These are phyloP conservation scores for Lonchura striata DNA, from an alignment of 2,113 vertebrate species.

Conservation along the genomic window DNA sequence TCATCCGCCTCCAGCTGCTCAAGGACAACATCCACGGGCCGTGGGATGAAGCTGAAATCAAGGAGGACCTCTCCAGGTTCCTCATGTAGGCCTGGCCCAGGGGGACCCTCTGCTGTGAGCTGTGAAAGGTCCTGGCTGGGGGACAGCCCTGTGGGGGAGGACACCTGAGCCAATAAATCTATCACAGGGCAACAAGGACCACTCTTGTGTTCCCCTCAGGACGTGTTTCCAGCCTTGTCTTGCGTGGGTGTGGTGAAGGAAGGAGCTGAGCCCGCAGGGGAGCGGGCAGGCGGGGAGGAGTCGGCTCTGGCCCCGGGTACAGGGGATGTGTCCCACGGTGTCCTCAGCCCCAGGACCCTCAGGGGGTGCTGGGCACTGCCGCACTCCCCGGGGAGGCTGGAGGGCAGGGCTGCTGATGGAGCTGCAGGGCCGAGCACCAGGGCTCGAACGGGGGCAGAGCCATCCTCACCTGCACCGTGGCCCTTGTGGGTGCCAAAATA, in stretches of 20 bases:
- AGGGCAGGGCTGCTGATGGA: background rate
- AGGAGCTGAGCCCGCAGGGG: background rate
- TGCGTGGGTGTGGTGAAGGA: background rate
- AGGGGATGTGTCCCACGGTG: fast-evolving
- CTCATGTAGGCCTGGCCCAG: slow-evolving; percentile 55
- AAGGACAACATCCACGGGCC: slow-evolving; percentile 98
- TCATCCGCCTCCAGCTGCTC: slow-evolving; percentile 87
- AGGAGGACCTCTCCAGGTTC: slow-evolving; percentile 88
- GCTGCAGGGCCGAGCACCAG: fast-evolving
- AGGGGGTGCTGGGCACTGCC: fast-evolving
- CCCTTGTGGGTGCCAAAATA: fast-evolving
- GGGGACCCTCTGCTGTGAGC: background rate
- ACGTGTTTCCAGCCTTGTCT: background rate
- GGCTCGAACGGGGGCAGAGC: background rate
- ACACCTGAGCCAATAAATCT: slow-evolving; percentile 24
- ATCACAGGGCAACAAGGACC: background rate
- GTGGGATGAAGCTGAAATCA: slow-evolving; percentile 98
- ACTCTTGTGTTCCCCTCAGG: background rate
- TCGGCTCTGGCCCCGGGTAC: fast-evolving
- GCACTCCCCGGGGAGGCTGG: background rate
- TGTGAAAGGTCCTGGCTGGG: background rate
- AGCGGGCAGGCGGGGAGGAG: fast-evolving
- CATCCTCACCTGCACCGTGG: fast-evolving
- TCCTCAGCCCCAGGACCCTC: background rate
- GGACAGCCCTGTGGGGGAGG: background rate